phyloP scores from a whole-genome alignment of 2,888 invertebrate species.

The Julus scandinavius region DNA sequence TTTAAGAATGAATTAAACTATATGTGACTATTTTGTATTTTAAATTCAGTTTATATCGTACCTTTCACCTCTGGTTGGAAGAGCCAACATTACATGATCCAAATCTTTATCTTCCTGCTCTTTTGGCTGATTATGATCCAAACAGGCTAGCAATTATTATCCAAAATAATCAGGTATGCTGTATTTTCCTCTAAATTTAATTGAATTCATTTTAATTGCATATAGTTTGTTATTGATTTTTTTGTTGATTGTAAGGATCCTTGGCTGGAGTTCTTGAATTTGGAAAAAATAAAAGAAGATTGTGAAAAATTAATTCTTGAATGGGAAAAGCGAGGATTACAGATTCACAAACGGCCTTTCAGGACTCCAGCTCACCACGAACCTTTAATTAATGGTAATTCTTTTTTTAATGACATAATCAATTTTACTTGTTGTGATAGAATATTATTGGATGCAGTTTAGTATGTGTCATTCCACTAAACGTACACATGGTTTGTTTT shows the following conservation, averaged over 20 bases:
- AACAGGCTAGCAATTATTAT: slow-evolving; percentile 68
- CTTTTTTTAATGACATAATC: not conserved
- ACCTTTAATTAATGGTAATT: slow-evolving; percentile 38
- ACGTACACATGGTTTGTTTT: not conserved
- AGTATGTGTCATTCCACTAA: not conserved
- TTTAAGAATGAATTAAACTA: not conserved
- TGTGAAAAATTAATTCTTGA: slow-evolving; percentile 53
- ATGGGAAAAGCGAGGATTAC: slow-evolving; percentile 53
- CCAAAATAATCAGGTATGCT: slow-evolving; percentile 46
- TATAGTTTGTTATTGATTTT: not conserved
- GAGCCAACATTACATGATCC: slow-evolving; percentile 79
- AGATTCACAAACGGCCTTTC: slow-evolving; percentile 24
- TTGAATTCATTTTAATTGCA: not conserved
- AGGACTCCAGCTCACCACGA: not conserved
- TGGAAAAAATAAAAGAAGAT: slow-evolving; percentile 1
- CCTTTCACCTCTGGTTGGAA: slow-evolving; percentile 80
- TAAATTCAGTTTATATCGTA: slow-evolving; percentile 71
- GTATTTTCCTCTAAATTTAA: not conserved
- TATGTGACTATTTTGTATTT: not conserved
- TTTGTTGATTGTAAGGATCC: slow-evolving; percentile 44
- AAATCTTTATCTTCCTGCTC: slow-evolving; percentile 73
- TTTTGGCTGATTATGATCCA: slow-evolving; percentile 80
- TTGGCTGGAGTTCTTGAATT: slow-evolving; percentile 51
- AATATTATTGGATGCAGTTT: no score
- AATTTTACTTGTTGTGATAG: not conserved